phyloP scores from a whole-genome alignment of 2,888 invertebrate species.

The Pyrrhia umbra region DNA sequence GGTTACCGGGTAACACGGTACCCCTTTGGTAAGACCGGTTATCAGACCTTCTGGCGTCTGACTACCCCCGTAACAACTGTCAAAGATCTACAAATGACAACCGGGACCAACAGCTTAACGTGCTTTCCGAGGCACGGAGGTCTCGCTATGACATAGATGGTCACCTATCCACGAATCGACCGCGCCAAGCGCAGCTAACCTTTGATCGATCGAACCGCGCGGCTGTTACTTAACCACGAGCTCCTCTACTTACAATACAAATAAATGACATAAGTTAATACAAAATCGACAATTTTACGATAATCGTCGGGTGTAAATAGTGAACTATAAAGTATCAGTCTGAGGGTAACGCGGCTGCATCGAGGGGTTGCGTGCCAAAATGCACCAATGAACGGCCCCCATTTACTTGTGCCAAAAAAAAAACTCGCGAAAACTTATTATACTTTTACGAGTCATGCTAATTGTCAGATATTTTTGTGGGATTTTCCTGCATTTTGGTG shows the following conservation, averaged over 20 bases:
- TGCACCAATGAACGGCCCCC: conserved; percentile 41
- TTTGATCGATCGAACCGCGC: too few relatives aligned
- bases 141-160: too few relatives aligned
- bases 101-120: too few relatives aligned
- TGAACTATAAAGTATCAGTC: conserved; percentile 53
- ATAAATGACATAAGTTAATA: conserved; percentile 47
- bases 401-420: conserved; percentile 66
- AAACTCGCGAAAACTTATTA: conserved; percentile 46
- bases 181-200: too few relatives aligned
- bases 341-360: conserved; percentile 45
- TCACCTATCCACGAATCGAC: too few relatives aligned
- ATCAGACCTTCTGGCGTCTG: too few relatives aligned
- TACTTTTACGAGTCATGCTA: conserved; percentile 40
- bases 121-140: too few relatives aligned
- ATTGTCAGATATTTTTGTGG: conserved; percentile 27
- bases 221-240: too few relatives aligned
- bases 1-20: too few relatives aligned
- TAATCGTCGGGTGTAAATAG: conserved; percentile 61
- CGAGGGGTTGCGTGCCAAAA: conserved; percentile 61
- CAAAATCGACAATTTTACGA: conserved; percentile 55
- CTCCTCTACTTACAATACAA: conserved; percentile 32
- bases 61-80: too few relatives aligned
- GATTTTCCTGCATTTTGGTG: conserved; percentile 2
- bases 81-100: too few relatives aligned
- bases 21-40: too few relatives aligned